A percentile compares a stretch with the other conserved stretches of the same genome.
phyloP scores from a whole-genome alignment of 1,140 invertebrate genomes.

The Drosophila orosa region DNA sequence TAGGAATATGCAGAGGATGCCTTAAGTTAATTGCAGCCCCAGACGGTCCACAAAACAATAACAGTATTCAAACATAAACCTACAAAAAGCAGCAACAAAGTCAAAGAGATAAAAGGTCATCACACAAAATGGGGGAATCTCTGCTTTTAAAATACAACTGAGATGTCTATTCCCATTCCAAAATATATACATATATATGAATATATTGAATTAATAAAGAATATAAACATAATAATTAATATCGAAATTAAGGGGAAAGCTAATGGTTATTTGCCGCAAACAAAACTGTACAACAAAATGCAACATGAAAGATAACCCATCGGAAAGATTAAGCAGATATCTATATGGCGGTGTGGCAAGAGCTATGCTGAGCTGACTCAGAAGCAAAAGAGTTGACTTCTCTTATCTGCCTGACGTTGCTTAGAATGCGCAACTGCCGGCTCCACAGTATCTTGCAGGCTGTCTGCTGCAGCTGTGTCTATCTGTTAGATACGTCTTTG shows the following conservation, averaged over 20 bases:
- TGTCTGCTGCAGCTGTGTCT: constrained; percentile 40
- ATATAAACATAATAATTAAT: not conserved
- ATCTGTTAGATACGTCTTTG: constrained; percentile 44
- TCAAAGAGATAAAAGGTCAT: constrained; percentile 12
- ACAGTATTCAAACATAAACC: constrained; percentile 1
- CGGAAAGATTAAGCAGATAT: constrained; percentile 12
- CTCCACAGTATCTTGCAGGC: constrained; percentile 18
- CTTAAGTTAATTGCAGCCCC: constrained; percentile 47
- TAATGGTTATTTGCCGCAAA: not conserved
- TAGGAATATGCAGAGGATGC: constrained; percentile 34
- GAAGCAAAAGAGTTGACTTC: constrained; percentile 32
- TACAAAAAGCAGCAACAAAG: constrained; percentile 20
- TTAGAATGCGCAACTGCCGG: constrained; percentile 40
- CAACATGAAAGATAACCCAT: constrained; percentile 25
- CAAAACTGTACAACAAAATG: not conserved
- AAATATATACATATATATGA: not conserved
- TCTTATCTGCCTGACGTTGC: constrained; percentile 32
- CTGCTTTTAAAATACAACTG: not conserved
- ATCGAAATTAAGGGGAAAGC: not conserved
- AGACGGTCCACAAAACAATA: constrained; percentile 3
- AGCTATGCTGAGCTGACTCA: constrained; percentile 8
- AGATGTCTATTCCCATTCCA: not conserved
- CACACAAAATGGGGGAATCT: not conserved
- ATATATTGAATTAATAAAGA: not conserved
- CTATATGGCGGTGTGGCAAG: not conserved